Percentiles rank a stretch among this genome's conserved stretches.
Evolutionary conservation across 2,888 invertebrate genomes (phyloP).

Genomic region (Lacanobia oleracea): DNA sequence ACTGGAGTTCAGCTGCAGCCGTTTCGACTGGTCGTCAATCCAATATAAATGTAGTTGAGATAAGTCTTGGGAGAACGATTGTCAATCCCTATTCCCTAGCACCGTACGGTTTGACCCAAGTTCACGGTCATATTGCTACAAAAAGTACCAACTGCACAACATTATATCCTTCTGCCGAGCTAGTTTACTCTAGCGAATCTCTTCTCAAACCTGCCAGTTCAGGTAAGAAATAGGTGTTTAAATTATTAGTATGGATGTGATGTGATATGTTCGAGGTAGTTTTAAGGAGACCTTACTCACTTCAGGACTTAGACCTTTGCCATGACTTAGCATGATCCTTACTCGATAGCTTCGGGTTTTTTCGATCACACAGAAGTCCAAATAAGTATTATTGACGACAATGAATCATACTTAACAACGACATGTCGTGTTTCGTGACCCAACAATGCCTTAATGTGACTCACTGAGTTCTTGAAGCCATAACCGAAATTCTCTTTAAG

Average conservation of each 20-base stretch:
- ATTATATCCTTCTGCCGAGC: too few relatives aligned
- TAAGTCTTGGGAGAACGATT: too few relatives aligned
- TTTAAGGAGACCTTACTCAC: not conserved
- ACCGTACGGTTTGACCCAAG: too few relatives aligned
- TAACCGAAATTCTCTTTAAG: slow-evolving; percentile 61
- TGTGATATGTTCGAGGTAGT: not conserved
- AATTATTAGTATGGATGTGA: not conserved
- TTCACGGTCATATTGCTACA: too few relatives aligned
- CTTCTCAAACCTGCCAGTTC: too few relatives aligned
- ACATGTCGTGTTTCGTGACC: slow-evolving; percentile 54
- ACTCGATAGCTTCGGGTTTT: slow-evolving; percentile 31
- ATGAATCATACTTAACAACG: slow-evolving; percentile 64
- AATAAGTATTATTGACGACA: slow-evolving; percentile 23
- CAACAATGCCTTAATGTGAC: slow-evolving; percentile 62
- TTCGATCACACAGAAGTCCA: slow-evolving; percentile 38
- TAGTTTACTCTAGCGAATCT: too few relatives aligned
- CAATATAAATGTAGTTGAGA: too few relatives aligned
- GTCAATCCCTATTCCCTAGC: too few relatives aligned
- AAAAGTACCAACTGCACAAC: too few relatives aligned
- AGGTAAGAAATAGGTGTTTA: too few relatives aligned
- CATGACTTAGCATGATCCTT: slow-evolving; percentile 43
- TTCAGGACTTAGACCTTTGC: not conserved
- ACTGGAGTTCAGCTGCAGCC: too few relatives aligned
- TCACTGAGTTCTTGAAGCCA: slow-evolving; percentile 62
- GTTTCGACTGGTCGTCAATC: too few relatives aligned